These are phyloP conservation scores for Idaea aversata DNA, from an alignment of 2,888 invertebrate genomes.

Conservation along the genomic window DNA sequence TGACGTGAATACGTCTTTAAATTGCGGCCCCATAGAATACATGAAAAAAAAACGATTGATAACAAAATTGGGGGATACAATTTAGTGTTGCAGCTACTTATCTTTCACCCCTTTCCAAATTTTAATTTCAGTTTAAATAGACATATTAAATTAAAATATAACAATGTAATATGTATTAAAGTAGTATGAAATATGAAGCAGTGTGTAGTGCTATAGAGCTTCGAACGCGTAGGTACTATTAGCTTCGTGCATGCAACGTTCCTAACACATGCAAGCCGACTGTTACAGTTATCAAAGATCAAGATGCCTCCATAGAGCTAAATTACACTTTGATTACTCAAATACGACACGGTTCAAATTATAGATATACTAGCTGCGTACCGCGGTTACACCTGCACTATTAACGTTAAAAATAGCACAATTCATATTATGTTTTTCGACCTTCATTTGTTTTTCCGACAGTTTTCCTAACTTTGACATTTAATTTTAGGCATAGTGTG, in stretches of 20 bases:
- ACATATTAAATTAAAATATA: too few species aligned
- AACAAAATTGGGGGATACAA: too few species aligned
- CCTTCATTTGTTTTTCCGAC: background rate
- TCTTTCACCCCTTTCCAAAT: too few species aligned
- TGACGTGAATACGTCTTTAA: too few species aligned
- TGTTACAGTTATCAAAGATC: conserved; percentile 60
- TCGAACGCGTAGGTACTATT: conserved; percentile 42
- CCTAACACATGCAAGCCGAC: conserved; percentile 53
- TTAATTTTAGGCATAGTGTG: too few species aligned
- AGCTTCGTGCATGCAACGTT: conserved; percentile 52
- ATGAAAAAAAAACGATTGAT: too few species aligned
- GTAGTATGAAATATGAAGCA: background rate
- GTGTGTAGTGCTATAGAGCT: background rate
- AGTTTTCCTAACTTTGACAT: too few species aligned
- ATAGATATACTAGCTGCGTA: background rate
- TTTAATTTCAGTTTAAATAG: too few species aligned
- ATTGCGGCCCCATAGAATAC: too few species aligned
- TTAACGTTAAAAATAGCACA: too few species aligned
- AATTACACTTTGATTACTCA: conserved; percentile 43
- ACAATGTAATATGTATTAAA: background rate
- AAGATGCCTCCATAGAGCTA: conserved; percentile 40
- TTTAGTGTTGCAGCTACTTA: too few species aligned
- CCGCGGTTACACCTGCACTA: background rate
- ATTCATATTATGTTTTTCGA: background rate
- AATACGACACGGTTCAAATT: conserved; percentile 8